Percentiles rank a stretch among this genome's conserved stretches.
These are phyloP conservation scores for Drosophila watanabei DNA, from an alignment of 1,140 invertebrate genomes.

Conservation along the genomic window DNA sequence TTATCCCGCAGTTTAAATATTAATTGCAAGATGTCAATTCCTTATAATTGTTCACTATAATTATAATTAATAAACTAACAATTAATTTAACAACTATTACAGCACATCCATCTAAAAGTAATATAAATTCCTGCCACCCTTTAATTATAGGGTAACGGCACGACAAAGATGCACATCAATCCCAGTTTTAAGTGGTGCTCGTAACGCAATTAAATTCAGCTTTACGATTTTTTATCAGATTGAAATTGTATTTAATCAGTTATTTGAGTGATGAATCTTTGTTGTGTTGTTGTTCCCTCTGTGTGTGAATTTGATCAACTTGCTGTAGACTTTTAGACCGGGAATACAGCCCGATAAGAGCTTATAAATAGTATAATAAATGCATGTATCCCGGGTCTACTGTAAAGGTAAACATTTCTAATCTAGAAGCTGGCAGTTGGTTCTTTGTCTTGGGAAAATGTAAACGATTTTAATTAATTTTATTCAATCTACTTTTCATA, in stretches of 20 bases:
- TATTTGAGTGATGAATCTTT: slow-evolving; percentile 16
- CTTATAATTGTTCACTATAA: not conserved
- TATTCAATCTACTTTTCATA: not conserved
- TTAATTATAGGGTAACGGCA: slow-evolving; percentile 25
- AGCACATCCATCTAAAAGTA: not conserved
- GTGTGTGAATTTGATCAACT: slow-evolving; percentile 15
- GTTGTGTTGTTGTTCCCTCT: not conserved
- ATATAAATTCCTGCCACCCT: not conserved
- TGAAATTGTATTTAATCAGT: slow-evolving; percentile 27
- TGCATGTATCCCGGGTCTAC: slow-evolving; percentile 1
- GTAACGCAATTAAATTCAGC: slow-evolving; percentile 42
- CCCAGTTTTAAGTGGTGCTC: slow-evolving; percentile 27
- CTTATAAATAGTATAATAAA: slow-evolving; percentile 9
- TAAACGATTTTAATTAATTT: slow-evolving; percentile 15
- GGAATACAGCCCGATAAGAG: slow-evolving; percentile 15
- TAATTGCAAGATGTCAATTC: not conserved
- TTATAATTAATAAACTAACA: not conserved
- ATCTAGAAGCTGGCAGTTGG: slow-evolving; percentile 22
- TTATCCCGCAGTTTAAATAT: not conserved
- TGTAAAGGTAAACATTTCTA: slow-evolving; percentile 11
- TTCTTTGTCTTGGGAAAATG: slow-evolving; percentile 13
- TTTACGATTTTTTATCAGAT: slow-evolving; percentile 37
- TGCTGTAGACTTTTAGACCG: not conserved
- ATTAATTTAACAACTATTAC: not conserved
- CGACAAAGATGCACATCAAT: slow-evolving; percentile 21